Conservation (phyloP, 2,113 vertebrate genomes). For the Microcebus tavaratra region DNA sequence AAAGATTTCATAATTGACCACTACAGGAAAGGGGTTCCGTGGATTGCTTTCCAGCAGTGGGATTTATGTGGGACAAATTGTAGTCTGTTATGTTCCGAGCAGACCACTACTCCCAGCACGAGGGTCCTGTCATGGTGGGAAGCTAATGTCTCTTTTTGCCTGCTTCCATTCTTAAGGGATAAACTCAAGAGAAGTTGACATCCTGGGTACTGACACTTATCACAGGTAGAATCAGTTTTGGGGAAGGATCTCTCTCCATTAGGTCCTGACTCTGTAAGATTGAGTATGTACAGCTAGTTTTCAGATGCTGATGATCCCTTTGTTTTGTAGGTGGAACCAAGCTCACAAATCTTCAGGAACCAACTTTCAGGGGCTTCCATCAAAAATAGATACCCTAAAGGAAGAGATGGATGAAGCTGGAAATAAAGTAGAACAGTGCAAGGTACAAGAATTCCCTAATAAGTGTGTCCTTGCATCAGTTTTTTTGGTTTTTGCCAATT, state of each 20-base stretch:
- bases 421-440: constrained; percentile 99
- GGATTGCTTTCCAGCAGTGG: background rate
- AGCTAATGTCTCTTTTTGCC: background rate
- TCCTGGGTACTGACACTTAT: background rate
- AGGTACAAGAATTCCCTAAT: constrained; percentile 84
- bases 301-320: background rate
- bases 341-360: constrained; percentile 98
- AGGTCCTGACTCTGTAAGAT: too few relatives aligned
- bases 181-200: background rate
- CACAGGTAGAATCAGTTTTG: background rate
- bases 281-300: background rate
- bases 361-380: constrained; percentile 97
- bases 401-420: constrained; percentile 99
- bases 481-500: background rate
- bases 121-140: background rate
- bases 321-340: constrained; percentile 93
- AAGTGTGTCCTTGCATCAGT: accelerated
- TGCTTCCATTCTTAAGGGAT: background rate
- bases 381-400: constrained; percentile 96
- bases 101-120: background rate
- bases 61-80: background rate
- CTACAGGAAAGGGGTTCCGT: background rate
- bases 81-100: accelerated
- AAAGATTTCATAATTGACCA: too few relatives aligned
- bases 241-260: background rate